Base-by-base conservation (phyloP, 2,797 vertebrate species). In the Pseudocheirus occidentalis region DNA sequence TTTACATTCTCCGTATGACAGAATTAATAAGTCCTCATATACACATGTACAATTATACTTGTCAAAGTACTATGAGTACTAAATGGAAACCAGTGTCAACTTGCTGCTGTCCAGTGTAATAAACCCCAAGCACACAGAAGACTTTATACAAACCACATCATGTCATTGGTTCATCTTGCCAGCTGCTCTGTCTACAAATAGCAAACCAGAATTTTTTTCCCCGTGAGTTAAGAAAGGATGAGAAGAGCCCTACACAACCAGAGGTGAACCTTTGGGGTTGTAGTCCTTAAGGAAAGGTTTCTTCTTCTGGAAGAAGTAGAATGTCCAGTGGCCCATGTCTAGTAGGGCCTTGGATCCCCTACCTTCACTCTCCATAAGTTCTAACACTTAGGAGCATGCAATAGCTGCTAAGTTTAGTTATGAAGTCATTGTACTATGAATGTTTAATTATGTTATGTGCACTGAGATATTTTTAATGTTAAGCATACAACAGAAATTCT, bases 341-440 rank as follows among this genome's bases (percentile, higher is more conserved):
- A 66, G 10, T 21, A 54, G 92, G 91, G 87, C 95, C 97, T 97
- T 94, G 91, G 66, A 96, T 56, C 93, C 96, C 92, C 93, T 92
- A 95, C 97, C 96, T 97, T 97, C 97, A 53, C 90, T 55, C 52
- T 96, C 95, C 90, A 0, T 92, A 95, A 81, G 94, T 97, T 96
- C 96, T 96, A 98, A 95, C 96, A 96, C 97, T 93, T 93, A 97
- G 96, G 97, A 98, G 93, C 98, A 98, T 98, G 97, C 98, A 98
- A 94, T 27, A 54, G 95, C 95, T 93, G 95, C 94, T 97, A 96
- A 59, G 59, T 66, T 59, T 34, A 97, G 94, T 95, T 96, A 92
- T 95, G 97, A 96, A 95, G 81, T 95, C 89, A 97, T 56, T 91
- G 96, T 94, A 66, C 91, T 91, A 56, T 55, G 91, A 52, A 92